These are phyloP conservation scores for Misgurnus anguillicaudatus DNA, from an alignment of 2,113 vertebrate genomes.

Conservation along the genomic window DNA sequence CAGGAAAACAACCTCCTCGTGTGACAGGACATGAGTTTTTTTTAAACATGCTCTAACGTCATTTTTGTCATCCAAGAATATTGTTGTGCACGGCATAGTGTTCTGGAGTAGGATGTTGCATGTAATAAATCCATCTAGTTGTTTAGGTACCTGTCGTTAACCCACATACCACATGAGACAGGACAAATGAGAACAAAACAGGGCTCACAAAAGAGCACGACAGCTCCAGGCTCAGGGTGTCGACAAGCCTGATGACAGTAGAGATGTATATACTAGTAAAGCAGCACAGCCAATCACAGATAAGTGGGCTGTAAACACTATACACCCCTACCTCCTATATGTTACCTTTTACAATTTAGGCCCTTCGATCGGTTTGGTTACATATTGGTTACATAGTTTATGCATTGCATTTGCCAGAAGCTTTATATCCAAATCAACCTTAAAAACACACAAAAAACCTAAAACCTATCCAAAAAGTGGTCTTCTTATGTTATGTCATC, in stretches of 20 bases:
- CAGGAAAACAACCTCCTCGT: slow-evolving; percentile 17
- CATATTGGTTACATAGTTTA: too few relatives aligned
- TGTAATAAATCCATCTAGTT: slow-evolving; percentile 8
- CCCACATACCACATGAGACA: not conserved
- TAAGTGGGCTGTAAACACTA: too few relatives aligned
- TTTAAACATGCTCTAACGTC: slow-evolving; percentile 12
- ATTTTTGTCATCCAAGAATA: not conserved
- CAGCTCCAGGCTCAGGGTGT: slow-evolving; percentile 35
- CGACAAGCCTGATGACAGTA: not conserved
- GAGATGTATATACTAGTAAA: not conserved
- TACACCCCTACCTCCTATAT: too few relatives aligned
- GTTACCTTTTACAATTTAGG: too few relatives aligned
- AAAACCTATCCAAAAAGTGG: too few relatives aligned
- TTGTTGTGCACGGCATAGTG: not conserved
- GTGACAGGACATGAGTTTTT: slow-evolving; percentile 2
- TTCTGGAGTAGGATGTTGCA: slow-evolving; percentile 17
- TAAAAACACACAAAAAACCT: too few relatives aligned
- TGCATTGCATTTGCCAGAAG: too few relatives aligned
- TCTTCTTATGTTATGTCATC: too few relatives aligned
- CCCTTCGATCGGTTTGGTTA: too few relatives aligned
- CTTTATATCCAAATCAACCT: too few relatives aligned
- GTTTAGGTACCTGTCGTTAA: slow-evolving; percentile 5
- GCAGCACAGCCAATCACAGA: not conserved
- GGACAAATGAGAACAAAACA: not conserved
- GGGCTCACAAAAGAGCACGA: slow-evolving; percentile 2